These are phyloP conservation scores for Aleiodes testaceus DNA, from an alignment of 2,888 invertebrate species.

Conservation along the genomic window DNA sequence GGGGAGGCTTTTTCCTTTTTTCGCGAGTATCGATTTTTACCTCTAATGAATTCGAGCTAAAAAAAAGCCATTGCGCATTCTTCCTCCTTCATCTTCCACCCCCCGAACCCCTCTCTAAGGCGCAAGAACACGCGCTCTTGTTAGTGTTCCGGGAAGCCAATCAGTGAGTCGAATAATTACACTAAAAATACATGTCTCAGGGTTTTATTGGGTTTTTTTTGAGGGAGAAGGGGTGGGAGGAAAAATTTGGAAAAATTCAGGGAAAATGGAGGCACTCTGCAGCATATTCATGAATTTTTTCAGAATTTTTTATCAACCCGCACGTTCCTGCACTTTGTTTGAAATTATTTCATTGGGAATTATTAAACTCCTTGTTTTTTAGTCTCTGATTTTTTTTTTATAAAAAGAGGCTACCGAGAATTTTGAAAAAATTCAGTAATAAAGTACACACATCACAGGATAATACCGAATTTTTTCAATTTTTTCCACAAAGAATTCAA, in stretches of 20 bases:
- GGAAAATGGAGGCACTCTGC: no score
- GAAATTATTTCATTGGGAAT: no score
- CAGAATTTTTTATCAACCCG: no score
- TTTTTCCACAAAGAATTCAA: no score
- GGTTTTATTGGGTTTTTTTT: conserved; percentile 51
- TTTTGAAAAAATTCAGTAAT: neutral
- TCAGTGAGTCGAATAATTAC: conserved; percentile 71
- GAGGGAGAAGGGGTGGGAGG: no score
- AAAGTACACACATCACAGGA: neutral
- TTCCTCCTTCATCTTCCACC: conserved; percentile 11
- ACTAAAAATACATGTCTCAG: conserved; percentile 51
- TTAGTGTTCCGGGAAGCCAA: conserved; percentile 69
- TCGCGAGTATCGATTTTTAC: conserved; percentile 68
- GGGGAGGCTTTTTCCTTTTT: conserved; percentile 60
- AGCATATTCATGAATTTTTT: no score
- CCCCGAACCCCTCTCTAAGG: conserved; percentile 40
- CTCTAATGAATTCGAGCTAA: conserved; percentile 72
- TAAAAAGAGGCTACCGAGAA: neutral
- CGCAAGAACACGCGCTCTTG: neutral
- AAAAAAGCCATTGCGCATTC: conserved; percentile 59
- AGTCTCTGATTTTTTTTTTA: neutral
- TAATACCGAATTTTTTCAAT: neutral
- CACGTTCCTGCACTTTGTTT: no score
- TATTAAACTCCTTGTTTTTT: no score
- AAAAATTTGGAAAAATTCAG: no score